Evolutionary conservation across 2,888 invertebrate species (phyloP).

Genomic region (Campoletis raptor): DNA sequence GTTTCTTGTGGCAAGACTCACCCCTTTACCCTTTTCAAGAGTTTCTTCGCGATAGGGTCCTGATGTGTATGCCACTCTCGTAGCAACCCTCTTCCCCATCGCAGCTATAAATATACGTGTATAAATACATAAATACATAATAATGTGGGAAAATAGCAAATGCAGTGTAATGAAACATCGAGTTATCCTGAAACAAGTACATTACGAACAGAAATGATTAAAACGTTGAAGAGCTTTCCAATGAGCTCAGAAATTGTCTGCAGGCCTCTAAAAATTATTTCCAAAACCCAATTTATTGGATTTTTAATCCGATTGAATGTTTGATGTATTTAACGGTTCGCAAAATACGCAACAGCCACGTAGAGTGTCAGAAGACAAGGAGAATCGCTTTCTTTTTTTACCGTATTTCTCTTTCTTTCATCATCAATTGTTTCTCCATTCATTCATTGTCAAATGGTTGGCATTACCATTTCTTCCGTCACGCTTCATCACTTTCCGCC

Average conservation of each 20-base stretch:
- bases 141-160: neutral
- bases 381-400: neutral
- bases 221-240: neutral
- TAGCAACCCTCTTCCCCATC: conserved; percentile 4
- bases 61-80: neutral
- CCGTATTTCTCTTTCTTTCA: neutral
- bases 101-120: neutral
- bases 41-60: neutral
- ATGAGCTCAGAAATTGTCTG: neutral
- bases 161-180: neutral
- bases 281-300: neutral
- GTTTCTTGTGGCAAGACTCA: neutral
- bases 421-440: conserved; percentile 46
- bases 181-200: neutral
- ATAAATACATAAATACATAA: neutral
- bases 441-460: conserved; percentile 35
- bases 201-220: no score
- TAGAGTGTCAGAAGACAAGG: neutral
- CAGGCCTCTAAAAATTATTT: neutral
- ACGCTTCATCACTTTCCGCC: conserved; percentile 1
- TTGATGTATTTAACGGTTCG: neutral
- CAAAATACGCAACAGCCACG: neutral
- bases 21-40: neutral
- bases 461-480: conserved; percentile 5
- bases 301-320: neutral